A percentile compares a stretch with the other conserved stretches of the same genome.
phyloP scores from a whole-genome alignment of 2,113 vertebrate species.

The Lampris megalopsis region DNA sequence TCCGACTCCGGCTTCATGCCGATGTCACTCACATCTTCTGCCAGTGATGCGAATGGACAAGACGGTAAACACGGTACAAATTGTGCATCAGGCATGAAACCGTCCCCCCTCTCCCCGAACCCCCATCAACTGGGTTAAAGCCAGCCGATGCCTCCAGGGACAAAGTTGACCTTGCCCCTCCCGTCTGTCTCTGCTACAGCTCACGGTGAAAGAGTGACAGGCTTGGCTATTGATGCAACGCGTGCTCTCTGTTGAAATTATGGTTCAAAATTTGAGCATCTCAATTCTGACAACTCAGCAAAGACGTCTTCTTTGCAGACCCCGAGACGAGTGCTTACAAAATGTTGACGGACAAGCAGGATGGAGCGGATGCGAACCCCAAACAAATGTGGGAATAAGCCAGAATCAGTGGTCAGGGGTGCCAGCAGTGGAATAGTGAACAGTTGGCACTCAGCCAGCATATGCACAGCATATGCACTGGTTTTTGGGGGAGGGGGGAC shows the following conservation, averaged over 20 bases:
- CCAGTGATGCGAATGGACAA: conserved; percentile 76
- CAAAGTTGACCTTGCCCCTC: conserved; percentile 65
- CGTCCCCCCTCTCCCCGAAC: conserved; percentile 58
- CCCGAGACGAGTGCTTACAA: conserved; percentile 5
- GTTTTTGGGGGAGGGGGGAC: background rate
- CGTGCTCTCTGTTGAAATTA: conserved; percentile 33
- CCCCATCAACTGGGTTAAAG: conserved; percentile 63
- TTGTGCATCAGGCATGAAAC: conserved; percentile 81
- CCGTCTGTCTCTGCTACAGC: conserved; percentile 40
- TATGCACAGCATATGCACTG: background rate
- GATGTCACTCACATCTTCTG: conserved; percentile 67
- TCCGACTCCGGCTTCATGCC: conserved; percentile 53
- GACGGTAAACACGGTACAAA: conserved; percentile 78
- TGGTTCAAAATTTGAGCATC: conserved; percentile 11
- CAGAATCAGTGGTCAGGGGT: conserved; percentile 59
- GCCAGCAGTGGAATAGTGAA: conserved; percentile 60
- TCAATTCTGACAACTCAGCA: conserved; percentile 8
- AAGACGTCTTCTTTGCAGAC: background rate
- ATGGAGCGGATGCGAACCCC: conserved; percentile 6
- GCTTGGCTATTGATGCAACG: conserved; percentile 16
- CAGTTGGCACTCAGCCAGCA: conserved; percentile 63
- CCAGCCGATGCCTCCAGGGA: conserved; percentile 70
- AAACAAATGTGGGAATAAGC: conserved; percentile 51
- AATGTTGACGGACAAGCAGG: conserved; percentile 15
- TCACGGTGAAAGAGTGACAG: conserved; percentile 18